These are phyloP conservation scores for Cacatua alba DNA, from an alignment of 2,113 vertebrate genomes.

Conservation along the genomic window DNA sequence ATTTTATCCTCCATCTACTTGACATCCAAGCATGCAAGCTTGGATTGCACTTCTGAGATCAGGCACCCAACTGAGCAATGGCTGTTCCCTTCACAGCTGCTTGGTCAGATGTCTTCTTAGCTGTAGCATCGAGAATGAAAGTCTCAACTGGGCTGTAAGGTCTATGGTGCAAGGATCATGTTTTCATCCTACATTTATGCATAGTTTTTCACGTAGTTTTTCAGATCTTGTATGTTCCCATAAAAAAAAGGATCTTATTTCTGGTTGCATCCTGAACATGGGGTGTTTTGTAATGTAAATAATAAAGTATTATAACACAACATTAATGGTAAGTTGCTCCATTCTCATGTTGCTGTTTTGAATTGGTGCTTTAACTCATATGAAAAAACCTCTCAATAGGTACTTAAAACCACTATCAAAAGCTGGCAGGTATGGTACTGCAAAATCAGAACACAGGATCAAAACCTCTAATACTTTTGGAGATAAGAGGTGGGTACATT, in stretches of 20 bases:
- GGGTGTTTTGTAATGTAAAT: not conserved
- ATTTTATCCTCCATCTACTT: not conserved
- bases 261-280: not conserved
- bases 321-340: not conserved
- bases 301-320: not conserved
- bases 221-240: not conserved
- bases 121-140: not conserved
- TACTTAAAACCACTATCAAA: not conserved
- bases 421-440: not conserved
- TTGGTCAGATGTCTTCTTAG: not conserved
- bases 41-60: not conserved
- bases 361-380: not conserved
- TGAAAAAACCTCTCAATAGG: not conserved
- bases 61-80: not conserved
- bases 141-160: not conserved
- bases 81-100: not conserved
- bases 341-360: not conserved
- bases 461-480: not conserved
- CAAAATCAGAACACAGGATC: not conserved
- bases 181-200: not conserved
- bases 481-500: not conserved
- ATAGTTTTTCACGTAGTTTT: not conserved
- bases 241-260: not conserved
- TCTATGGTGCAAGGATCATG: not conserved
- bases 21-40: not conserved